Percentiles rank a stretch among this genome's conserved stretches.
Conservation (phyloP, 1,140 invertebrate species). For the Anadara kagoshimensis region DNA sequence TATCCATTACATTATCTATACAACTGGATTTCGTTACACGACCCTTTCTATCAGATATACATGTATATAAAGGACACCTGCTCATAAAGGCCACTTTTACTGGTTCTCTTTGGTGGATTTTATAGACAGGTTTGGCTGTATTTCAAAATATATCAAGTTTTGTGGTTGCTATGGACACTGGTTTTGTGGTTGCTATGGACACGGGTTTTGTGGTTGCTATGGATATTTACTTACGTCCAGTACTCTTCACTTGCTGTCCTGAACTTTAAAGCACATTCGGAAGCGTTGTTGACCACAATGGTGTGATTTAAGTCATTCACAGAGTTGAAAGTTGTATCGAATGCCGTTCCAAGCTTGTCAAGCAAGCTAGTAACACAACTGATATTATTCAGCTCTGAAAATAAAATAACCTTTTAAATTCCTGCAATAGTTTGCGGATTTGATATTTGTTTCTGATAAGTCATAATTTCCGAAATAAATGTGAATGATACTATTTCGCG, state of each 20-base stretch:
- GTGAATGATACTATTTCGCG: too few relatives aligned
- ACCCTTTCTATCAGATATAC: background rate
- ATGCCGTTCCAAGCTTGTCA: background rate
- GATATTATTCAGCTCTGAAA: conserved; percentile 36
- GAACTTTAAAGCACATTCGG: conserved; percentile 32
- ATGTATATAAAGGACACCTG: too few relatives aligned
- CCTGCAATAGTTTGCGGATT: background rate
- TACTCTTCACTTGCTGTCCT: conserved; percentile 47
- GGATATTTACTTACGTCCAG: conserved; percentile 45
- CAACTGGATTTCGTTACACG: too few relatives aligned
- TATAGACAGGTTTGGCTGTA: too few relatives aligned
- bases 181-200: background rate
- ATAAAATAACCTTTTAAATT: background rate
- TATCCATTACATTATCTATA: too few relatives aligned
- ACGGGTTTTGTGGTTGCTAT: background rate
- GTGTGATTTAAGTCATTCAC: background rate
- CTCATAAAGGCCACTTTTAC: too few relatives aligned
- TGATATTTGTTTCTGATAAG: background rate
- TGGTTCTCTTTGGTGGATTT: too few relatives aligned
- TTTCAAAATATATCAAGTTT: background rate
- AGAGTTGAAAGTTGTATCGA: background rate
- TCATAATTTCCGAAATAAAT: too few relatives aligned
- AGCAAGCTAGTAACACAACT: conserved; percentile 29
- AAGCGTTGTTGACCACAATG: background rate
- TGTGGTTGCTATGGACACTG: background rate